Base-by-base conservation (phyloP, 2,113 vertebrate species). In the Marmota monax region DNA sequence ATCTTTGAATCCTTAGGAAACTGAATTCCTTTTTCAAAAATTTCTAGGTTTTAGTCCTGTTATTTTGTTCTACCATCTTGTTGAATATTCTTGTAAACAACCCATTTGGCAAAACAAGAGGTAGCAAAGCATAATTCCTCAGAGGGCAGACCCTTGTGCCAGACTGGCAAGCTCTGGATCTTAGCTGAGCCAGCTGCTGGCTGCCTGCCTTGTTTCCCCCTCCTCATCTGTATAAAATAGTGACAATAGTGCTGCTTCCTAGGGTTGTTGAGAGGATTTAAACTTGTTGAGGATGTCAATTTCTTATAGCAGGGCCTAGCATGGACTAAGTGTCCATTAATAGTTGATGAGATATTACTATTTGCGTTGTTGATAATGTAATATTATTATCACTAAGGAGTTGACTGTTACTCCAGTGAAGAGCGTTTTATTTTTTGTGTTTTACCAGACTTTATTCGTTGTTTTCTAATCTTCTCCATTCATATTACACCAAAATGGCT, bases 401-500 rank as follows among this genome's bases (percentile, higher is more conserved):
- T 61, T 74, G 32, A 34, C 20, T 45, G 20, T 37, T 39, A 14
- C 51, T 95, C 74, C 48, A 72, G 10, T 32, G 34, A 7, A 80
- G n/a, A 65, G 6, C 5, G 32, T 53, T 83, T 86, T 61, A 5
- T 65, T 58, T 74, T 6, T 61, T 90, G 6, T 18, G 45, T 45
- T 45, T 96, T 67, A 95, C 29, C 51, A 95, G 94, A 94, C 61
- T 79, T 17, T 93, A 93, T 76, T 67, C 42, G 95, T 98, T 93
- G 27, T 78, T 96, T 96, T 97, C 65, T 97, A 91, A 88, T 94
- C 86, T 82, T 98, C 97, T 96, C 78, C 69, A 78, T 97, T 98
- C 96, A 93, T 82, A 93, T 97, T 98, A 97, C 70, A 85, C 51
- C 83, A 92, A 85, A 97, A 95, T 96, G 80, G 97, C 97, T 98